Evolutionary conservation across 2,888 invertebrate genomes (phyloP).

Genomic region (Fissipunctia ypsillon): DNA sequence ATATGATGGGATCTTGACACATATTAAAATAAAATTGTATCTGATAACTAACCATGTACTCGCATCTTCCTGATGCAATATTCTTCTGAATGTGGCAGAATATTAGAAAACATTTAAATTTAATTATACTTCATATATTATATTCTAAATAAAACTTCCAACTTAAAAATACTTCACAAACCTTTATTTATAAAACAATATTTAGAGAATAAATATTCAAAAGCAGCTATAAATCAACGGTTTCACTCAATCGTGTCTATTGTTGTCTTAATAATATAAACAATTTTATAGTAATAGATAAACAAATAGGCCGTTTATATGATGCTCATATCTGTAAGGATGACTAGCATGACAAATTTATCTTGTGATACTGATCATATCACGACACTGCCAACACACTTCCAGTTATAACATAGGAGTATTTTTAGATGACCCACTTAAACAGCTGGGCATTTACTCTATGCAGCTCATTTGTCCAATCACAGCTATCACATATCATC

Average conservation of each 20-base stretch:
- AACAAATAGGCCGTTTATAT: constrained; percentile 3
- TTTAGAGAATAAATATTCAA: neutral
- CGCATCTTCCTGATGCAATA: constrained; percentile 14
- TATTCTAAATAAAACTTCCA: neutral
- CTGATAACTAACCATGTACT: constrained; percentile 19
- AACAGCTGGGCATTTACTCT: constrained; percentile 62
- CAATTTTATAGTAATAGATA: constrained; percentile 7
- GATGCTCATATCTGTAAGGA: constrained; percentile 27
- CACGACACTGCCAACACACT: constrained; percentile 56
- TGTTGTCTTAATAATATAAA: constrained; percentile 13
- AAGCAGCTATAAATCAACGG: neutral
- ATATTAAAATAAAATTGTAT: neutral
- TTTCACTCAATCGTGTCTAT: neutral
- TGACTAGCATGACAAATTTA: constrained; percentile 57
- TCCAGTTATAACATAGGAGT: constrained; percentile 66
- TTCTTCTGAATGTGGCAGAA: neutral
- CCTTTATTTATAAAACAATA: neutral
- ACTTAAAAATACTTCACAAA: neutral
- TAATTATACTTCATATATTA: neutral
- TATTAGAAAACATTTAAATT: neutral
- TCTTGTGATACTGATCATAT: constrained; percentile 56
- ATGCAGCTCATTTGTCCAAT: constrained; percentile 65
- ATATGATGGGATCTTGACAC: constrained; percentile 32
- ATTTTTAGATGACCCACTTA: constrained; percentile 78
- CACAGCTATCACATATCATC: constrained; percentile 38